Conservation (phyloP, 1,140 invertebrate species). For the Tetranychus urticae region DNA sequence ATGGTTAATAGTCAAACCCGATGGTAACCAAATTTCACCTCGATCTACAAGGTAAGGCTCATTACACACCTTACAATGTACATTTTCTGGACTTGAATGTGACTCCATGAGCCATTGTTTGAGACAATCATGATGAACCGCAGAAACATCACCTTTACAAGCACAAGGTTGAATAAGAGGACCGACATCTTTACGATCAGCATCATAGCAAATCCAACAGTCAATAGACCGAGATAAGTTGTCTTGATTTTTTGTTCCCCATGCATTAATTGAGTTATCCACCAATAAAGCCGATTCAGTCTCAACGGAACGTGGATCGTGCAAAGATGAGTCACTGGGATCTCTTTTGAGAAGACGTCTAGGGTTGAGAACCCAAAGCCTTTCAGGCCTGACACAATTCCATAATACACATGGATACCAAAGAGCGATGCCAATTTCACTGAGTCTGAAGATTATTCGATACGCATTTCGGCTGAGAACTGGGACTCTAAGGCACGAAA, state of each 20-base stretch:
- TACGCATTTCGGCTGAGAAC: conserved; percentile 69
- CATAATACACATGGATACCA: conserved; percentile 86
- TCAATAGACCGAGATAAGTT: conserved; percentile 22
- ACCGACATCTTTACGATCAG: conserved; percentile 40
- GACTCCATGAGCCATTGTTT: conserved; percentile 59
- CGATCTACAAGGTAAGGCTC: conserved; percentile 41
- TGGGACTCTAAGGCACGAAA: conserved; percentile 35
- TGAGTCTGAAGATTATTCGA: conserved; percentile 64
- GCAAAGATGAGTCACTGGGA: conserved; percentile 19
- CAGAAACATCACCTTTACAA: conserved; percentile 66
- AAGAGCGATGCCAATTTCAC: conserved; percentile 72
- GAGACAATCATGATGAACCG: conserved; percentile 77
- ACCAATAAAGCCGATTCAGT: conserved; percentile 4
- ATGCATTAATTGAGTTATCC: not conserved
- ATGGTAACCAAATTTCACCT: conserved; percentile 28
- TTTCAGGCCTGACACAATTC: conserved; percentile 77
- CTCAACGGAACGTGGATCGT: not conserved
- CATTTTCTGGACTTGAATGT: conserved; percentile 33
- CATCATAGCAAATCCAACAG: conserved; percentile 85
- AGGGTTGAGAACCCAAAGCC: conserved; percentile 79
- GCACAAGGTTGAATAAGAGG: conserved; percentile 66
- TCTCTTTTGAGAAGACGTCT: conserved; percentile 44
- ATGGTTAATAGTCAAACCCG: conserved; percentile 39
- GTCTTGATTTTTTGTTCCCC: not conserved
- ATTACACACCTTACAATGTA: conserved; percentile 54